phyloP scores from a whole-genome alignment of 2,797 vertebrate genomes.

The Poecilia picta region DNA sequence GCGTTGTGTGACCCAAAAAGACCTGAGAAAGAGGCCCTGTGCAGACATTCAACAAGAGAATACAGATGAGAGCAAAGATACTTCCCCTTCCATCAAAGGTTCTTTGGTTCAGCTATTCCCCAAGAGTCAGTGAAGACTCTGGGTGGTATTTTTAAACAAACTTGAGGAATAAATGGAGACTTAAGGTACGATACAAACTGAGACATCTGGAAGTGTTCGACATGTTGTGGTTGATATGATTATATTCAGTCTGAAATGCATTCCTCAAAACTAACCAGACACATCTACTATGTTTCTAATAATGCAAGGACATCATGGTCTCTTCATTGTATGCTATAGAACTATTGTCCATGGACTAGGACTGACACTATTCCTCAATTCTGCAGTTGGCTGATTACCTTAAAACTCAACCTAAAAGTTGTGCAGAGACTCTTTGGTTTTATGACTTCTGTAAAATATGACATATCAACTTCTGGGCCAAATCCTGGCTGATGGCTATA shows the following conservation, averaged over 20 bases:
- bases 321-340: neutral
- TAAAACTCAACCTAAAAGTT: neutral
- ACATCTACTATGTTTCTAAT: neutral
- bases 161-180: neutral
- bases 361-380: neutral
- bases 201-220: neutral
- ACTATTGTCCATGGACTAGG: neutral
- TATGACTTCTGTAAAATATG: neutral
- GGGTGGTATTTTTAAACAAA: conserved; percentile 4
- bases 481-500: neutral
- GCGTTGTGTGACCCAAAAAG: conserved; percentile 39
- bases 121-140: neutral
- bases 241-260: neutral
- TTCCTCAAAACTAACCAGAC: neutral
- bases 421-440: neutral
- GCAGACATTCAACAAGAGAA: conserved; percentile 19
- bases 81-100: neutral
- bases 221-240: neutral
- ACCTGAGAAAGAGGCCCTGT: conserved; percentile 14
- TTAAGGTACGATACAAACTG: neutral
- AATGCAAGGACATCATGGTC: neutral
- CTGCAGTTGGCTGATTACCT: neutral
- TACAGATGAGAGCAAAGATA: neutral
- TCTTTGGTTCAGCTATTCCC: neutral
- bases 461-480: neutral